Evolutionary conservation across 2,797 vertebrate species (phyloP), one percentile per base, ranked within the genome.

Genomic region (Neomorphus geoffroyi): DNA sequence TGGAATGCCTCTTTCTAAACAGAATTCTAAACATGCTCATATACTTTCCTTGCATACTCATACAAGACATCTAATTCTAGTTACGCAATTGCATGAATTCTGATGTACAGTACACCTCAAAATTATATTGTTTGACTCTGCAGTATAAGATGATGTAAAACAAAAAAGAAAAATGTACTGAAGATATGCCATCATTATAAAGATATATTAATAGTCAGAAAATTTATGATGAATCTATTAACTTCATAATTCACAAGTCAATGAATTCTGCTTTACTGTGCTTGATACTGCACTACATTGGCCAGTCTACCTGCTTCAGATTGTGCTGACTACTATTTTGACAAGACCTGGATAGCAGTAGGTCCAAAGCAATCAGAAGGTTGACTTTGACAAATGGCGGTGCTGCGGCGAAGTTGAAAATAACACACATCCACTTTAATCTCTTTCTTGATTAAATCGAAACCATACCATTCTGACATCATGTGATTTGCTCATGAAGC

Each of bases 351-450:
- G 99, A 99, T 99, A 99, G 99, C 98, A 98, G 98, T 98, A 98
- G 99, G 98, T 99, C 99, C 99, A 99, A 99, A 99, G 99, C 99
- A 99, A 99, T 99, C 99, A 99, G 98, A 98, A 98, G 98, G 98
- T 98, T 99, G 99, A 99, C 99, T 98, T 99, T 99, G 99, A 99
- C 98, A 99, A 99, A 99, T 99, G 99, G 98, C 95, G 98, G 98
- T 98, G 98, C 98, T 98, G 98, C 97, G 97, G 98, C 96, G 98
- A 99, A 99, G 98, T 99, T 99, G 99, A 99, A 99, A 99, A 99
- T 99, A 99, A 99, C 99, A 99, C 98, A 99, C 99, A 99, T 99
- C 99, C 98, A 99, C 99, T 99, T 99, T 99, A 99, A 99, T 99
- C 99, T 99, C 98, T 99, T 99, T 99, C 98, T 99, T 99, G 99